Percentiles rank a stretch among this genome's conserved stretches.
These are phyloP conservation scores for Drosophila albomicans DNA, from an alignment of 1,140 invertebrate species.

Conservation along the genomic window DNA sequence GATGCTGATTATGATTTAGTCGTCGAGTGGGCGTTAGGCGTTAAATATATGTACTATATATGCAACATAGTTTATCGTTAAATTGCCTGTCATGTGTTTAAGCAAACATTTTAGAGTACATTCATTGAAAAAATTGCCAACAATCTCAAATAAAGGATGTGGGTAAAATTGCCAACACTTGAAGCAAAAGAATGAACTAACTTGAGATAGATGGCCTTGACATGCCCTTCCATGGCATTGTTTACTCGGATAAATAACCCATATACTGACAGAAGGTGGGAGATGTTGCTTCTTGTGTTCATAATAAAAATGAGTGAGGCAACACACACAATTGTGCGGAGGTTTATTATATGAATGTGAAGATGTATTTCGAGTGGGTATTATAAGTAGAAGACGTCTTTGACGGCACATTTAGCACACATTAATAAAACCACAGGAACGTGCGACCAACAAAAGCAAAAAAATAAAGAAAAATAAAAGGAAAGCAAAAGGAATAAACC, in stretches of 20 bases:
- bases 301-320: slow-evolving; percentile 50
- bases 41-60: slow-evolving; percentile 6
- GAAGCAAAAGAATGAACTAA: slow-evolving; percentile 35
- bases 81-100: slow-evolving; percentile 47
- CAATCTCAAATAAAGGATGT: neutral
- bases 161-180: slow-evolving; percentile 61
- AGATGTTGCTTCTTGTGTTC: slow-evolving; percentile 33
- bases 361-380: slow-evolving; percentile 52
- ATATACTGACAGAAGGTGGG: slow-evolving; percentile 24
- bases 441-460: slow-evolving; percentile 60
- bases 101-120: slow-evolving; percentile 18
- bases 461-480: no score
- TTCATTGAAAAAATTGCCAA: neutral
- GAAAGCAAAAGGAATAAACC: slow-evolving; percentile 18
- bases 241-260: slow-evolving; percentile 58
- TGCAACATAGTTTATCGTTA: slow-evolving; percentile 10
- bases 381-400: slow-evolving; percentile 63
- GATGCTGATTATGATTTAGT: slow-evolving; percentile 72
- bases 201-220: slow-evolving; percentile 61
- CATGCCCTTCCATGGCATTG: slow-evolving; percentile 40
- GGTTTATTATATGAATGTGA: slow-evolving; percentile 57
- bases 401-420: slow-evolving; percentile 74
- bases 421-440: slow-evolving; percentile 78
- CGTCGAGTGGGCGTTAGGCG: slow-evolving; percentile 30
- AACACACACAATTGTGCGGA: slow-evolving; percentile 39